phyloP scores from a whole-genome alignment of 2,797 vertebrate species.

The Astyanax mexicanus region DNA sequence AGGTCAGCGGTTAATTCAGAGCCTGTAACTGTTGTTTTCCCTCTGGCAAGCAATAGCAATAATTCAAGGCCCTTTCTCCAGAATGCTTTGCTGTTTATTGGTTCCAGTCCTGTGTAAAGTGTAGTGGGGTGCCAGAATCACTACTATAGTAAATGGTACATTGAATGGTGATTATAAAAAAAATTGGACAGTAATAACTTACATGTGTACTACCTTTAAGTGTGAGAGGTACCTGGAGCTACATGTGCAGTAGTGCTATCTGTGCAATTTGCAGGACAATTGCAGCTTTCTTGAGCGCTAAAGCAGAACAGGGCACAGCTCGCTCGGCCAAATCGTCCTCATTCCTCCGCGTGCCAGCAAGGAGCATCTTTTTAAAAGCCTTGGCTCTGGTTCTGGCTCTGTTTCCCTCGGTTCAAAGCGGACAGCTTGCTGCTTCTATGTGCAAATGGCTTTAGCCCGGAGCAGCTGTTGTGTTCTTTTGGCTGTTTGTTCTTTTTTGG shows the following conservation, averaged over 20 bases:
- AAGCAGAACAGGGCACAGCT: conserved; percentile 32
- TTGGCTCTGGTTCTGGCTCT: conserved; percentile 38
- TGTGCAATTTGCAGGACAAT: conserved; percentile 46
- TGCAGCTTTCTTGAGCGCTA: conserved; percentile 32
- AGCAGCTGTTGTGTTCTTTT: conserved; percentile 72
- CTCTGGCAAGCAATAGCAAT: conserved; percentile 15
- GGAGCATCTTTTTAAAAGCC: conserved; percentile 34
- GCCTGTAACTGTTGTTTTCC: conserved; percentile 15
- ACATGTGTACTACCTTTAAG: neutral
- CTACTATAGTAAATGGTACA: neutral
- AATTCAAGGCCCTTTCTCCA: neutral
- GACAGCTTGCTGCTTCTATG: conserved; percentile 50
- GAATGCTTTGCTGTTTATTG: neutral
- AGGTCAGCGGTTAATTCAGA: conserved; percentile 34
- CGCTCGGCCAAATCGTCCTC: conserved; percentile 38
- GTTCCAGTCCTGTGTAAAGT: neutral
- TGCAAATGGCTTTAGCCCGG: conserved; percentile 57
- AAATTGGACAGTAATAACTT: neutral
- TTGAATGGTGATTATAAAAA: conserved; percentile 14
- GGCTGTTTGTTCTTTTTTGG: conserved; percentile 65
- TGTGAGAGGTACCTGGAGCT: conserved; percentile 13
- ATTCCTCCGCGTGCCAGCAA: conserved; percentile 37
- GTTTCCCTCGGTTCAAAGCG: conserved; percentile 50
- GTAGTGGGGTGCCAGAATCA: neutral
- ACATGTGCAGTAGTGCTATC: conserved; percentile 20